phyloP scores from a whole-genome alignment of 1,140 invertebrate genomes.

The Drosophila leontia region DNA sequence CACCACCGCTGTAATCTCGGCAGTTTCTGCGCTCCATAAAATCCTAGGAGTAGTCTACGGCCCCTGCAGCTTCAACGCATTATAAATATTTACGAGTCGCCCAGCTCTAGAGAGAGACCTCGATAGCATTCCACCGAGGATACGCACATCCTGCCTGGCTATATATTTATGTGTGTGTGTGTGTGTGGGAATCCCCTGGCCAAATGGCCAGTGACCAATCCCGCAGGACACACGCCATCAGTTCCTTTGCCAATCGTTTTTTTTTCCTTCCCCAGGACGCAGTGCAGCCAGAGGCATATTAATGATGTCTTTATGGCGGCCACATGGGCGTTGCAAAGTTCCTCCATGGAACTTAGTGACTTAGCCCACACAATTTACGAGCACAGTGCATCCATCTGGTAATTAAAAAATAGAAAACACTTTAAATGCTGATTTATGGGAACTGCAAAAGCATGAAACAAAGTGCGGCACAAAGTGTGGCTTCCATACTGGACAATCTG shows the following conservation, averaged over 20 bases:
- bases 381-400: constrained; percentile 62
- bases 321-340: constrained; percentile 17
- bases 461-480: constrained; percentile 2
- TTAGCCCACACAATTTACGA: constrained; percentile 63
- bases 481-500: not conserved
- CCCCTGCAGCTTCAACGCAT: constrained; percentile 46
- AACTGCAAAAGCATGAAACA: constrained; percentile 10
- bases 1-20: not conserved
- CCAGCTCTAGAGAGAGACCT: not conserved
- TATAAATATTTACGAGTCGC: constrained; percentile 63
- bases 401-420: constrained; percentile 73
- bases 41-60: constrained; percentile 4
- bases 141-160: constrained; percentile 20
- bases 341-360: constrained; percentile 20
- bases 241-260: constrained; percentile 50
- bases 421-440: constrained; percentile 71
- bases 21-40: constrained; percentile 26
- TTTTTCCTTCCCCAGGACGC: constrained; percentile 11
- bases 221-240: constrained; percentile 30
- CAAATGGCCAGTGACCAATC: constrained; percentile 37
- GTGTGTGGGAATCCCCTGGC: constrained; percentile 25
- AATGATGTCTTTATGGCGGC: constrained; percentile 60
- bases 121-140: constrained; percentile 10
- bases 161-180: constrained; percentile 6
- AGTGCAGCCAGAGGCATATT: constrained; percentile 57